Percentiles rank a stretch among this genome's conserved stretches.
These are phyloP conservation scores for Aphidius ervi DNA, from an alignment of 1,140 invertebrate genomes.

Conservation along the genomic window DNA sequence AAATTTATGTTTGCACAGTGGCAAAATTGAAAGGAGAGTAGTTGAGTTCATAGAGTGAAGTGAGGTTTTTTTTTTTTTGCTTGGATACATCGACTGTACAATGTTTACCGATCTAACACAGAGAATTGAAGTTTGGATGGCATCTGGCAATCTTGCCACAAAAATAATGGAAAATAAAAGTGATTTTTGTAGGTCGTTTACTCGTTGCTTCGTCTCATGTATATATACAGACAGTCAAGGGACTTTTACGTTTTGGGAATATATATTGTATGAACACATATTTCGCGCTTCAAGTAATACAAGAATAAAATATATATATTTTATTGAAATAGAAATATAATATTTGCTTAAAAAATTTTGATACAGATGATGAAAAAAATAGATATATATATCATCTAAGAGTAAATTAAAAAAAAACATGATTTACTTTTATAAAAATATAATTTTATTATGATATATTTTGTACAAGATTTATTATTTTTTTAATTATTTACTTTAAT, in stretches of 20 bases:
- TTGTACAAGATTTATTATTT: too few relatives aligned
- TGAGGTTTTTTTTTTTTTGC: background rate
- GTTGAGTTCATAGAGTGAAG: too few relatives aligned
- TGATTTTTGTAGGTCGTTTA: background rate
- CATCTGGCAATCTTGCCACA: background rate
- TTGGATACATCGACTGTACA: background rate
- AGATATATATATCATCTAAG: too few relatives aligned
- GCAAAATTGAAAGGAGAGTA: slow-evolving; percentile 1
- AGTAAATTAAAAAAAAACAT: too few relatives aligned
- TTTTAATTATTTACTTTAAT: too few relatives aligned
- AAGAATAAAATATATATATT: background rate
- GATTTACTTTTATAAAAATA: too few relatives aligned
- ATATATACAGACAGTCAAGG: background rate
- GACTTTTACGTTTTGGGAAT: too few relatives aligned
- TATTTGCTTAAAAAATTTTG: too few relatives aligned
- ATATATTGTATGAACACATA: slow-evolving; percentile 6
- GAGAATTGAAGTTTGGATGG: slow-evolving; percentile 10
- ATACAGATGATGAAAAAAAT: too few relatives aligned
- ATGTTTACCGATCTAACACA: slow-evolving; percentile 18
- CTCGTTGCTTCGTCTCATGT: slow-evolving; percentile 9
- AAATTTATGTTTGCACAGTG: slow-evolving; percentile 8
- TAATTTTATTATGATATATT: too few relatives aligned
- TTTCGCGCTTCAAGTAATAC: slow-evolving; percentile 10
- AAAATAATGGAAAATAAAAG: slow-evolving; percentile 21
- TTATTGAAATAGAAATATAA: too few relatives aligned